phyloP scores from a whole-genome alignment of 2,888 invertebrate species.

The Habrosyne pyritoides region DNA sequence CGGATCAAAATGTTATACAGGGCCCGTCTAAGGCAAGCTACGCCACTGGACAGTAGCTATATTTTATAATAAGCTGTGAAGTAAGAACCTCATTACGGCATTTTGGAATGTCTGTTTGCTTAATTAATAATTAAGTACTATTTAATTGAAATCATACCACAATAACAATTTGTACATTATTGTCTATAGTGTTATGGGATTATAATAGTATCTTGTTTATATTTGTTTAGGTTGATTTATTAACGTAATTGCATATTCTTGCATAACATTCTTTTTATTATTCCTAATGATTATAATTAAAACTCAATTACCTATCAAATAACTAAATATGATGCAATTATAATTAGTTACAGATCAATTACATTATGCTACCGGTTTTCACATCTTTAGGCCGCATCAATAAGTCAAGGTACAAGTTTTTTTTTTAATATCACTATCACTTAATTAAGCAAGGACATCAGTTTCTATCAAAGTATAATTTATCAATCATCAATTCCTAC shows the following conservation, averaged over 20 bases:
- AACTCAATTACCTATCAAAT: conserved; percentile 13
- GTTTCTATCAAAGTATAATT: conserved; percentile 42
- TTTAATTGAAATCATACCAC: neutral
- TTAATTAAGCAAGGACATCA: conserved; percentile 40
- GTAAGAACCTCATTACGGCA: neutral
- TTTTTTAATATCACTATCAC: conserved; percentile 12
- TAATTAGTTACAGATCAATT: neutral
- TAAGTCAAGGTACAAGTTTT: conserved; percentile 8
- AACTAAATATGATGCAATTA: neutral
- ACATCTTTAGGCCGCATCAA: neutral
- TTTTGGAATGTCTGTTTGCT: neutral
- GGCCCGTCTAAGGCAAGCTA: no score
- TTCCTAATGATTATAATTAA: neutral
- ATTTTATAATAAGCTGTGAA: neutral
- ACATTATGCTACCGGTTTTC: neutral
- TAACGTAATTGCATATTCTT: neutral
- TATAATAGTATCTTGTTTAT: neutral
- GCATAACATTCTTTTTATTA: neutral
- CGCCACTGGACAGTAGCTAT: no score
- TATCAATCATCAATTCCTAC: conserved; percentile 47
- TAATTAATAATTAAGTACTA: neutral
- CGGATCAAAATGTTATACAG: no score
- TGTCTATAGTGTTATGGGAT: neutral
- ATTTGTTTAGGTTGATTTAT: neutral
- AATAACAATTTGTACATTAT: no score